Evolutionary conservation across 2,888 invertebrate genomes (phyloP).

Genomic region (Apoda limacodes): DNA sequence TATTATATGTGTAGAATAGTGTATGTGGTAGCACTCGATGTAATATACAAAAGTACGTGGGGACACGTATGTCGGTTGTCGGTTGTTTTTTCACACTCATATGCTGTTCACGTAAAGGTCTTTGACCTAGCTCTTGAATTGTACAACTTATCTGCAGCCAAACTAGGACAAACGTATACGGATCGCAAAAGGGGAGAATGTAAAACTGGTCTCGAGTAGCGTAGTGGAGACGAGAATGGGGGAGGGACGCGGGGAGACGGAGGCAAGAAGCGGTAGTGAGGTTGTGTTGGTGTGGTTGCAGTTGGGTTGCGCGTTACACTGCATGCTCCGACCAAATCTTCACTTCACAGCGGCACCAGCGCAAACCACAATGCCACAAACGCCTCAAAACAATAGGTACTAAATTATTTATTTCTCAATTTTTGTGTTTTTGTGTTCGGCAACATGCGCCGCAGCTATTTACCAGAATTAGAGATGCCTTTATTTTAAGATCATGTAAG

Average conservation of each 20-base stretch:
- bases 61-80: background rate
- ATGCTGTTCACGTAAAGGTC: conserved; percentile 16
- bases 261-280: conserved; percentile 48
- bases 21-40: conserved; percentile 53
- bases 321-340: conserved; percentile 82
- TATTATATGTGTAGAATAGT: conserved; percentile 54
- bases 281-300: conserved; percentile 79
- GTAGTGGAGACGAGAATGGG: conserved; percentile 15
- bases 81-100: conserved; percentile 12
- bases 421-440: conserved; percentile 67
- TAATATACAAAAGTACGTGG: conserved; percentile 16
- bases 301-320: conserved; percentile 91
- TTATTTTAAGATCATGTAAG: conserved; percentile 45
- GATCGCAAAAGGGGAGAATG: conserved; percentile 2
- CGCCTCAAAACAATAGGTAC: conserved; percentile 70
- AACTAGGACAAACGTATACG: conserved; percentile 16
- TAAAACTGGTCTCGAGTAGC: conserved; percentile 13
- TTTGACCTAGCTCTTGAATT: conserved; percentile 8
- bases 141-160: conserved; percentile 32
- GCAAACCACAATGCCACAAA: conserved; percentile 67
- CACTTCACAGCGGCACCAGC: conserved; percentile 69
- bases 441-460: conserved; percentile 58
- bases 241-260: conserved; percentile 17
- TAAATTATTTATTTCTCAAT: conserved; percentile 60
- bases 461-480: conserved; percentile 55